A percentile compares a stretch with the other conserved stretches of the same genome.
phyloP scores from a whole-genome alignment of 2,797 vertebrate genomes.

The Gymnocypris eckloni region DNA sequence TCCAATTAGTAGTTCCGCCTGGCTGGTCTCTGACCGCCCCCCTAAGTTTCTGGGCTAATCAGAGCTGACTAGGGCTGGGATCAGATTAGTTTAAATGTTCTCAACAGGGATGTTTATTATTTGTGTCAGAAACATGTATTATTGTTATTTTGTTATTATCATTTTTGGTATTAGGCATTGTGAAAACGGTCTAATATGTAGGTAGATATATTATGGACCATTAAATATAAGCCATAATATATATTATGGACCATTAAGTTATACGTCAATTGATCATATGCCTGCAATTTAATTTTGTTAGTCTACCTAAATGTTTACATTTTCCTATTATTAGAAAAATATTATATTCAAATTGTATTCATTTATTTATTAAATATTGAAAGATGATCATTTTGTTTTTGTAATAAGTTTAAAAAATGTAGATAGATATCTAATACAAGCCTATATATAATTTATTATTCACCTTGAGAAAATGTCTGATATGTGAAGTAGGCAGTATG shows the following conservation, averaged over 20 bases:
- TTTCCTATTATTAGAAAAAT: background rate
- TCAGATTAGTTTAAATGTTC: background rate
- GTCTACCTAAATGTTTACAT: background rate
- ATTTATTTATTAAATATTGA: too few relatives aligned
- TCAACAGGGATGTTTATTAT: background rate
- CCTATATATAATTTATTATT: background rate
- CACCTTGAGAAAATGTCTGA: background rate
- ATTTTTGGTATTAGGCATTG: background rate
- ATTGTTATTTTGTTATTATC: too few relatives aligned
- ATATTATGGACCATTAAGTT: background rate
- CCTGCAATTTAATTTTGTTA: background rate
- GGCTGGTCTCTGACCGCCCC: slow-evolving; percentile 19
- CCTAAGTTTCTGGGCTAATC: slow-evolving; percentile 47
- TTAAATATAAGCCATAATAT: background rate
- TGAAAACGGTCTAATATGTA: background rate
- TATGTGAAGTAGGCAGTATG: background rate
- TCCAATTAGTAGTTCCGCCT: slow-evolving; percentile 60
- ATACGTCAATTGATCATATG: background rate
- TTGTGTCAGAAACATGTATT: background rate
- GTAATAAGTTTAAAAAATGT: too few relatives aligned
- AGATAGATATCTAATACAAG: too few relatives aligned
- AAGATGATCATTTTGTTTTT: too few relatives aligned
- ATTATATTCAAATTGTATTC: too few relatives aligned
- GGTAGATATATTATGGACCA: background rate
- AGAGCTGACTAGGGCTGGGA: slow-evolving; percentile 17